Evolutionary conservation across 2,797 vertebrate species (phyloP).

Genomic region (Numenius phaeopus): DNA sequence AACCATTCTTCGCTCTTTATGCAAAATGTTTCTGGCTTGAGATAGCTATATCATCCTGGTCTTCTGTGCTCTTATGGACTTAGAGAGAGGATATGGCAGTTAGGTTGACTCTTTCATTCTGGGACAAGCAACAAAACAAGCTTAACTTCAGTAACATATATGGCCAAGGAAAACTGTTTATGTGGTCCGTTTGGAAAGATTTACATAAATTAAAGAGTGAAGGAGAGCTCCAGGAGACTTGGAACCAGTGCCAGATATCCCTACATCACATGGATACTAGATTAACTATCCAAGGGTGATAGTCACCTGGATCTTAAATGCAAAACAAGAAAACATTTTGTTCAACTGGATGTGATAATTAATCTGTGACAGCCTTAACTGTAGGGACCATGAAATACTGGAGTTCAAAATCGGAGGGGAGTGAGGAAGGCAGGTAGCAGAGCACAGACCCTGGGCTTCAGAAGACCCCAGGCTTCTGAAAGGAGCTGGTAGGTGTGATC

Average conservation of each 20-base stretch:
- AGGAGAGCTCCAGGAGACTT: not conserved
- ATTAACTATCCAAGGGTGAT: not conserved
- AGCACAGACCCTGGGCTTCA: not conserved
- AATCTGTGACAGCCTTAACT: not conserved
- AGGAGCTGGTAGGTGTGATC: not conserved
- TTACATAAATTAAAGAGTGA: not conserved
- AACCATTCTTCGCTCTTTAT: not conserved
- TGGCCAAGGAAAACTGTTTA: not conserved
- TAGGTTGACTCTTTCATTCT: not conserved
- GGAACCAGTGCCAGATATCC: not conserved
- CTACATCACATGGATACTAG: not conserved
- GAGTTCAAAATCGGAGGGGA: not conserved
- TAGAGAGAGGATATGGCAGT: not conserved
- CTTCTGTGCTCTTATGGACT: not conserved
- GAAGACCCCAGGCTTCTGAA: not conserved
- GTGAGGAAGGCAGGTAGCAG: not conserved
- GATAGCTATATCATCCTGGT: not conserved
- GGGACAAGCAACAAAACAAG: not conserved
- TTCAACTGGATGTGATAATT: not conserved
- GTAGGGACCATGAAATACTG: not conserved
- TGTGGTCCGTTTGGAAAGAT: not conserved
- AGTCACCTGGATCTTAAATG: not conserved
- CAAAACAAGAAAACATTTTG: not conserved
- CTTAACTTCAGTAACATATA: not conserved
- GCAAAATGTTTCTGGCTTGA: not conserved